Conservation (phyloP, 2,888 invertebrate species). For the Anorthoa munda region DNA sequence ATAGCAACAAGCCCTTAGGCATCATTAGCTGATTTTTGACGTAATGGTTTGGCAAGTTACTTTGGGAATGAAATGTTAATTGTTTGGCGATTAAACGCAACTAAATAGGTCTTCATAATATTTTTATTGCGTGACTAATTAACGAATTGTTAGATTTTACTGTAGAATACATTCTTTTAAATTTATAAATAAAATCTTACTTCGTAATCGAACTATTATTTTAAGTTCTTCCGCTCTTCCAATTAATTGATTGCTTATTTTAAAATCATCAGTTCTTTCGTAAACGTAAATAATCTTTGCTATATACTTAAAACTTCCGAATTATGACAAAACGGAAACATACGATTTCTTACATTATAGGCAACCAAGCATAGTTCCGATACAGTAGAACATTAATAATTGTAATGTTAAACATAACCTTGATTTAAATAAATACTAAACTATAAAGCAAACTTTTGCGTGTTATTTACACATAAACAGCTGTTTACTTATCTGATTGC, state of each 20-base stretch:
- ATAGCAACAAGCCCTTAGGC: constrained; percentile 53
- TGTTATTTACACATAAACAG: constrained; percentile 39
- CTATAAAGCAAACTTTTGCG: constrained; percentile 30
- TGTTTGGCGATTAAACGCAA: constrained; percentile 40
- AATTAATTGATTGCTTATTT: not conserved
- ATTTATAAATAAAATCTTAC: not conserved
- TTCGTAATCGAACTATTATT: not conserved
- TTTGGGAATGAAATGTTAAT: constrained; percentile 55
- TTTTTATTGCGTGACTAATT: constrained; percentile 58
- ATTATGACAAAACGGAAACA: constrained; percentile 21
- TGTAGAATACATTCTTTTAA: not conserved
- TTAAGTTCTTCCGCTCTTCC: not conserved
- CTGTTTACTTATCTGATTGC: constrained; percentile 45
- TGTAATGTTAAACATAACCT: constrained; percentile 25
- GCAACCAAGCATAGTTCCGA: constrained; percentile 31
- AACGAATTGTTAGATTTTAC: constrained; percentile 29
- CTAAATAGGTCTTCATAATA: constrained; percentile 33
- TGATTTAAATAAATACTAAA: constrained; percentile 34
- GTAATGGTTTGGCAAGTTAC: constrained; percentile 57
- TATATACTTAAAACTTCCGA: not conserved
- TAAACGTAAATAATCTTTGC: not conserved
- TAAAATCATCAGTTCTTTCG: not conserved
- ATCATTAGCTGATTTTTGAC: constrained; percentile 39
- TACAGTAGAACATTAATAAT: not conserved
- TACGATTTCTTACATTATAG: constrained; percentile 3